Evolutionary conservation across 2,797 vertebrate species (phyloP), one percentile per base, ranked within the genome.

Genomic region (Champsocephalus esox): DNA sequence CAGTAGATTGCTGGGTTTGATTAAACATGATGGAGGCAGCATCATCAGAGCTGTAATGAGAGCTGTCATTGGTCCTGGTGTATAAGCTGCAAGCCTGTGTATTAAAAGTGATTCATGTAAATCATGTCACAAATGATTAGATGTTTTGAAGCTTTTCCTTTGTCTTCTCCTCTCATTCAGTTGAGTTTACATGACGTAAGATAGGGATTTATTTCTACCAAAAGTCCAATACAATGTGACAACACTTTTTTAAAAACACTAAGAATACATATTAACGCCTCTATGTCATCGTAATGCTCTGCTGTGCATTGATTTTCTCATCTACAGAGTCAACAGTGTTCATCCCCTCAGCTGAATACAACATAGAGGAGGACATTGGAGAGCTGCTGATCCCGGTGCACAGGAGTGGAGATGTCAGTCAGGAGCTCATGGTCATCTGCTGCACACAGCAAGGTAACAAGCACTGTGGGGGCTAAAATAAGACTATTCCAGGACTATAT

Each of bases 401-500:
- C 82, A 95, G 98, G 86, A 96, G 94, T 17, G 98, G 98, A 75
- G 98, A 99, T 13, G 89, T 96, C 77, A 97, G 94, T 82, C 95
- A 95, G 90, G 98, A 99, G 79, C 86, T 99, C 70, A 98, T 99
- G 97, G 97, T 99, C 79, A 81, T 98, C 89, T 99, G 98, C 87
- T 96, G 93, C 79, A 99, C 98, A 0, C 96, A 96, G 32, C 97
- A 98, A 97, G 98, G 98, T 98, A 94, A 87, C 9, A 59, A 17
- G 7, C 65, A 52, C 41, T 38, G 43, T 24, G 19, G 52, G 13
- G 8, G 11, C 17, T 34, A 4, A 51, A 70, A 11, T 74, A 38
- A 38, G n/a, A 38, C 5, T 59, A 57, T 56, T 41, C 9, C 9
- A 11, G 17, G n/a, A 50, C 19, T 9, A n/a, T 5, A 38, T 9